phyloP scores from a whole-genome alignment of 2,113 vertebrate genomes.

The Oreochromis niloticus region DNA sequence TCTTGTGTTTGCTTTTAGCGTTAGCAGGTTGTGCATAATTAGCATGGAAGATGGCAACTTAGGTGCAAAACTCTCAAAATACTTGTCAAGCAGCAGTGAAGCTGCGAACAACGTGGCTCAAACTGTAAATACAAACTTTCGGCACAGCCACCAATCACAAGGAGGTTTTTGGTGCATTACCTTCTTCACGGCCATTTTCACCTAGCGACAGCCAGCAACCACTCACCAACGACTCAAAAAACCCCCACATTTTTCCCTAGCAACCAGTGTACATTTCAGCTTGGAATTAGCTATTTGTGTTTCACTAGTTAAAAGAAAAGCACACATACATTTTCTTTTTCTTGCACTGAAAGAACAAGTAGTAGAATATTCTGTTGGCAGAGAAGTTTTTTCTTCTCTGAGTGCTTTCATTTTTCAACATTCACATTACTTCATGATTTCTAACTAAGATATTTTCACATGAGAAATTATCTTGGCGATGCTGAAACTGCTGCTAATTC shows the following conservation, averaged over 20 bases:
- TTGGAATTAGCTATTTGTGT: not conserved
- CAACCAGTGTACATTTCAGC: not conserved
- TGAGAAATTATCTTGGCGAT: constrained; percentile 1
- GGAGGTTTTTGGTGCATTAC: not conserved
- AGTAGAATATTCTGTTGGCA: not conserved
- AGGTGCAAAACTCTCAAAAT: not conserved
- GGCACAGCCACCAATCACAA: not conserved
- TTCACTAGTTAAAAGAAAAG: not conserved
- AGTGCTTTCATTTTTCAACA: not conserved
- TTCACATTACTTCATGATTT: not conserved
- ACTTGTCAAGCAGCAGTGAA: not conserved
- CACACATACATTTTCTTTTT: not conserved
- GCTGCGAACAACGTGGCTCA: not conserved
- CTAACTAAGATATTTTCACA: constrained; percentile 5
- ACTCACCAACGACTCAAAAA: not conserved
- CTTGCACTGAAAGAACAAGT: not conserved
- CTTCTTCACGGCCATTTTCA: not conserved
- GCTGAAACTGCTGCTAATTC: not conserved
- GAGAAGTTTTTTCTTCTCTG: not conserved
- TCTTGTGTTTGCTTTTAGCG: not conserved
- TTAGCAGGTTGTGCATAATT: not conserved
- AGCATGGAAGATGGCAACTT: not conserved
- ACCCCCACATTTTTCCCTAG: not conserved
- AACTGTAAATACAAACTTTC: not conserved
- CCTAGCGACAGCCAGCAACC: not conserved